A percentile compares a stretch with the other conserved stretches of the same genome.
Evolutionary conservation across 2,797 vertebrate species (phyloP).

Genomic region (Ctenochaetus hawaiiensis): DNA sequence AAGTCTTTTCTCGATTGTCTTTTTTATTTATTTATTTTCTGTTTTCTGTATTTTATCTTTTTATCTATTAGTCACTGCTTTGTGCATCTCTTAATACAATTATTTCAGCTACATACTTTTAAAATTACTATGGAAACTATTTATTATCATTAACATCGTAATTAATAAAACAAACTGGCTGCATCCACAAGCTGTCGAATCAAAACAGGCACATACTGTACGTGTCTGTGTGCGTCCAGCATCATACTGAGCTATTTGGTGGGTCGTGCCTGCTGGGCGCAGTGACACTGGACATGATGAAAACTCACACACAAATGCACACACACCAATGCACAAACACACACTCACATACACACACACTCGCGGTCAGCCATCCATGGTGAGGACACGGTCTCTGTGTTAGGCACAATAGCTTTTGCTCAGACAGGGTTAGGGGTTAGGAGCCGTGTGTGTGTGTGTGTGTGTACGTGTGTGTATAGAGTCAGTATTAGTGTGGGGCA

Average conservation of each 20-base stretch:
- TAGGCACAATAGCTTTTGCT: constrained; percentile 77
- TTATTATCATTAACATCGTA: neutral
- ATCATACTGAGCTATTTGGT: constrained; percentile 62
- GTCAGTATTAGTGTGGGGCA: constrained; percentile 25
- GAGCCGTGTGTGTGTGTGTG: constrained; percentile 53
- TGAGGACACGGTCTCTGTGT: constrained; percentile 75
- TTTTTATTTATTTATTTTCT: neutral
- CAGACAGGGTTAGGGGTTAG: constrained; percentile 77
- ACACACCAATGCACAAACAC: constrained; percentile 63
- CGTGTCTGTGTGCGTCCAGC: constrained; percentile 55
- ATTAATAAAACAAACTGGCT: constrained; percentile 10
- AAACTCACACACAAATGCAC: constrained; percentile 65
- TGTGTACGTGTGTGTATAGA: constrained; percentile 44
- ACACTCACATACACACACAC: constrained; percentile 64
- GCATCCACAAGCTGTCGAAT: constrained; percentile 21
- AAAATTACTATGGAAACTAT: neutral
- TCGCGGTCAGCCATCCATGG: constrained; percentile 69
- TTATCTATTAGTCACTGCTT: neutral
- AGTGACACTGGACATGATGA: constrained; percentile 66
- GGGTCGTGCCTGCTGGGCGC: constrained; percentile 62
- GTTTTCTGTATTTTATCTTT: neutral
- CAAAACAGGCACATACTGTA: constrained; percentile 8
- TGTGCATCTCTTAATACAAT: neutral
- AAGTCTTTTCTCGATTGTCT: neutral
- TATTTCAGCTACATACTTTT: constrained; percentile 3